A percentile compares a stretch with the other conserved stretches of the same genome.
Evolutionary conservation across 2,797 vertebrate genomes (phyloP).

Genomic region (Parambassis ranga): DNA sequence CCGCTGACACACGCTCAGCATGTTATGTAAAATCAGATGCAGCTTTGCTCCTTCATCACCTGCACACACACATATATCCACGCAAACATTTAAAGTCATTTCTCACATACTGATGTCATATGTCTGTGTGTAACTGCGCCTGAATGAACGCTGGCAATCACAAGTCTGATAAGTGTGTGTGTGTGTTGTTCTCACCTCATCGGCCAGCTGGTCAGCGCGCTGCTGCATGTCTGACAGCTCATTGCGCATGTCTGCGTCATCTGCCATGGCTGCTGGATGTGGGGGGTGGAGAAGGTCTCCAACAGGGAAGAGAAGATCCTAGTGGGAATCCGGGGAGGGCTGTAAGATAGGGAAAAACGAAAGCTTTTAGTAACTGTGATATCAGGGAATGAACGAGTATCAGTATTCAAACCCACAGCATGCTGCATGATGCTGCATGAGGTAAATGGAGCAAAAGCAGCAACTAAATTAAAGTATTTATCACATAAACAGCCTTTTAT

Average conservation of each 20-base stretch:
- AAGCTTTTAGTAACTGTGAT: background rate
- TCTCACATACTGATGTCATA: background rate
- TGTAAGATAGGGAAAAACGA: slow-evolving; percentile 40
- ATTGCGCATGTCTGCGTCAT: slow-evolving; percentile 99
- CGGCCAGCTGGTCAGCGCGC: slow-evolving; percentile 95
- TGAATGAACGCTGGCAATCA: background rate
- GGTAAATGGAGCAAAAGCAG: no score
- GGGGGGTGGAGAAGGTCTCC: slow-evolving; percentile 75
- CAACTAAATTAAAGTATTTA: no score
- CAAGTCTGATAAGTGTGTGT: background rate
- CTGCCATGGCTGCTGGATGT: slow-evolving; percentile 89
- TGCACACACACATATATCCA: background rate
- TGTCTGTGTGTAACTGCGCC: background rate
- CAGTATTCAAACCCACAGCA: background rate
- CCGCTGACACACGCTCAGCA: background rate
- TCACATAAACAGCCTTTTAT: background rate
- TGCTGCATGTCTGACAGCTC: slow-evolving; percentile 99
- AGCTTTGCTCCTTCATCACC: background rate
- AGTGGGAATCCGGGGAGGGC: slow-evolving; percentile 72
- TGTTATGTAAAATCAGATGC: background rate
- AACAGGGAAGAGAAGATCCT: slow-evolving; percentile 75
- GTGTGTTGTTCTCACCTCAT: slow-evolving; percentile 86
- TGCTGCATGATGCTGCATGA: no score
- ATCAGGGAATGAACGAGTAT: background rate
- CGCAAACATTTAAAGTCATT: no score